Evolutionary conservation across 2,113 vertebrate genomes (phyloP), one percentile per base, ranked within the genome.

Genomic region (Rhinopithecus roxellana): DNA sequence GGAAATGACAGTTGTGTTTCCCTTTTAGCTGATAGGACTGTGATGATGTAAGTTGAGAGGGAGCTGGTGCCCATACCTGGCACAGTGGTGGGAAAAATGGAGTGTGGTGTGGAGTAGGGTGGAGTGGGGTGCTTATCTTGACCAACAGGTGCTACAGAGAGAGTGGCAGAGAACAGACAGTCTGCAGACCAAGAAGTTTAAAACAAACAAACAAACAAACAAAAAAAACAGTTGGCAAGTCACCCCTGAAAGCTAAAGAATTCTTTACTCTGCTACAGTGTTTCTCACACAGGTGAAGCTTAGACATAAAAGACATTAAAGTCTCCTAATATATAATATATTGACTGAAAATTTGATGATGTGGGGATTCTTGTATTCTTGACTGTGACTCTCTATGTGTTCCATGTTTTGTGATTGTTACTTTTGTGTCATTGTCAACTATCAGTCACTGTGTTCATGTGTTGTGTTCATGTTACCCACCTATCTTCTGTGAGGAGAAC

Each of bases 1-100:
- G 70, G 61, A 94, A 96, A 93, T 72, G 4, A 30, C n/a, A 82
- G n/a, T 27, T 78, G 57, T 6, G 27, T 89, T 95, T 86, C 35
- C 27, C 57, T 72, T 81, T 90, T 20, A 87, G 38, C 43, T 72
- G 7, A 61, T 12, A 80, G 20, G 35, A 85, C 30, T 69, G 30
- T 8, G 67, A 40, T 85, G 11, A 40, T 78, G 7, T 86, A 79
- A 30, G 2, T 35, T 89, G 52, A 96, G 43, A 80, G 43, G 90
- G n/a, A 32, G 32, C 8, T 80, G 70, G 30, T 67, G 48, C 22
- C n/a, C 1, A 40, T 38, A 79, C 38, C 32, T 92, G 25, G 35
- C 50, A 83, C 0, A 57, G 20, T 27, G 4, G 16, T 64, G 35
- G 86, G 25, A 32, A 80, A 50, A 85, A 27, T 20, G 22, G 43